Conservation (phyloP, 2,113 vertebrate genomes). For the Gavialis gangeticus region DNA sequence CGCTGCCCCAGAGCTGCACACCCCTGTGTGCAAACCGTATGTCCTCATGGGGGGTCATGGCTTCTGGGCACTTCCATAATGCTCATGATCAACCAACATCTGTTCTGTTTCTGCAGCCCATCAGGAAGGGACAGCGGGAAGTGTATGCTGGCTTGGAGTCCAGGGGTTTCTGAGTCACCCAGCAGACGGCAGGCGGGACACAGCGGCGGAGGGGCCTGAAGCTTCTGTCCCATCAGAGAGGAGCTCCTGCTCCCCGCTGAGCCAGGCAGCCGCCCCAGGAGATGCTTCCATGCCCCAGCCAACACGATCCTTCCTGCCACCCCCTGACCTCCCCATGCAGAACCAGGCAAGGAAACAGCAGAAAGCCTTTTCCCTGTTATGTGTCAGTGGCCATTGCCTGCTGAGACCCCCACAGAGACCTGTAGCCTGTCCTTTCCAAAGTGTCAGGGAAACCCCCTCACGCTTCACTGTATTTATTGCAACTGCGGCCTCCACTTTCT, state of each 20-base stretch:
- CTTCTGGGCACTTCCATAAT: not conserved
- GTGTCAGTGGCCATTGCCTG: not conserved
- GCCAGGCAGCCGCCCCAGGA: not conserved
- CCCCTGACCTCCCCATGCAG: not conserved
- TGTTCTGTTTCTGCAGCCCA: conserved; percentile 72
- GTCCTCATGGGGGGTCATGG: not conserved
- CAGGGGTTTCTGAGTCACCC: conserved; percentile 63
- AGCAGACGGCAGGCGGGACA: rapidly evolving
- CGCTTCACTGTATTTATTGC: not conserved
- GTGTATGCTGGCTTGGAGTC: conserved; percentile 78
- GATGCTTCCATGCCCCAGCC: not conserved
- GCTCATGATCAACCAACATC: not conserved
- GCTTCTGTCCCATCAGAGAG: not conserved
- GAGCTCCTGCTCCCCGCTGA: not conserved
- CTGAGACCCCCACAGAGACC: not conserved
- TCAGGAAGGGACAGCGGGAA: conserved; percentile 81
- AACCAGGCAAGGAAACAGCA: not conserved
- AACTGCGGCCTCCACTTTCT: not conserved
- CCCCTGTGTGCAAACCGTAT: not conserved
- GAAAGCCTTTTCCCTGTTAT: not conserved
- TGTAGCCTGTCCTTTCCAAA: not conserved
- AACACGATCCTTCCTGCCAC: not conserved
- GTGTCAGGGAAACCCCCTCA: not conserved
- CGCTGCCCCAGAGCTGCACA: not conserved
- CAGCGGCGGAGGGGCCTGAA: rapidly evolving